Evolutionary conservation across 2,888 invertebrate genomes (phyloP), one percentile per base, ranked within the genome.

Genomic region (Cryptocephalus primarius): DNA sequence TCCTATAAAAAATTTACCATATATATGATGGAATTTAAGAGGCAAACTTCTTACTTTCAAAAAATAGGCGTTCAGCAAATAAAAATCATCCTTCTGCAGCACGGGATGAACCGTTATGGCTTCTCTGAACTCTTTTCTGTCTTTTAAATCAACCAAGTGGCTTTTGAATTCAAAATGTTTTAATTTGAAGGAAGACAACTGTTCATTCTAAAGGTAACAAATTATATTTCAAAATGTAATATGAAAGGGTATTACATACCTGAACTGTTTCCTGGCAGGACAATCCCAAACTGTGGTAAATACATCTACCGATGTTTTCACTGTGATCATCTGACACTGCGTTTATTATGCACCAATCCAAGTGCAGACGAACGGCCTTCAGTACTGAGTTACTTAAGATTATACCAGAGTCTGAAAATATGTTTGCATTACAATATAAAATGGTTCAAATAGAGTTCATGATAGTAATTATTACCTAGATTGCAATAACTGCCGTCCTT

Each of bases 341-440:
- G 71, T 89, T 90, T 55, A 84, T 83, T 13, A 89, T 86, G 68
- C 93, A 93, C 87, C 91, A 91, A 65, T 92, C 90, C 59, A 93
- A 72, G 66, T 85, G 82, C 39, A 74, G 75, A 60, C 85, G 82
- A 58, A 94, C 78, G 52, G 83, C 81, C 49, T 80, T 80, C 59
- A 95, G 75, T 36, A 94, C 82, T 0, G 88, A 87, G 71, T 90
- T 89, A 48, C 94, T 94, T 46, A 96, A 66, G 40, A 96, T 69
- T 58, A 95, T 82, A 44, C 95, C 95, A 40, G 84, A 83, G 71
- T 90, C 88, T 77, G 42, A 39, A 62, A 60, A 36, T 11, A 36
- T 6, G 6, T 36, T 36, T 34, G 34, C 9, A n/a, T 34, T 34
- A 9, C 9, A 51, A 55, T 8, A 42, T 41, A 4, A 33, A 32